Evolutionary conservation across 2,888 invertebrate genomes (phyloP).

Genomic region (Drosophila bunnanda): DNA sequence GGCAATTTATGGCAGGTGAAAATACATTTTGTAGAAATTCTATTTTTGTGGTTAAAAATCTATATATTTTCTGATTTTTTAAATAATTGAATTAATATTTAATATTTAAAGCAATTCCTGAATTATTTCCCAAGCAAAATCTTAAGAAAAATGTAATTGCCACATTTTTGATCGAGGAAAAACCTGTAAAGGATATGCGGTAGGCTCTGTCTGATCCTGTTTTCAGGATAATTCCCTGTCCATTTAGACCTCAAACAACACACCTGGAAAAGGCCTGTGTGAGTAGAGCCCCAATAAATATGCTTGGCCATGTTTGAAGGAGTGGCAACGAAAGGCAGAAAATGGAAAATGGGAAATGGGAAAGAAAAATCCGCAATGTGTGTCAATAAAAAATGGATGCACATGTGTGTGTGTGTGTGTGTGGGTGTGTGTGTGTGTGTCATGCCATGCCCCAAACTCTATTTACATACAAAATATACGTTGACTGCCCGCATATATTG

Average conservation of each 20-base stretch:
- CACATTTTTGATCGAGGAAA: no score
- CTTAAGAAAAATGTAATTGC: no score
- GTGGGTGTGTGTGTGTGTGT: slow-evolving; percentile 4
- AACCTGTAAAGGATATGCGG: no score
- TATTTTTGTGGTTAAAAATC: no score
- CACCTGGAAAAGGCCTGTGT: slow-evolving; percentile 16
- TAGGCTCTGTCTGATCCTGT: no score
- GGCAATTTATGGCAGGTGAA: background rate
- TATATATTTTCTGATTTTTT: no score
- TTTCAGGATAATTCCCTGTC: slow-evolving; percentile 21
- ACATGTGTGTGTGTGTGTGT: slow-evolving; percentile 6
- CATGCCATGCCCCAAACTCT: slow-evolving; percentile 7
- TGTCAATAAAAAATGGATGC: slow-evolving; percentile 29
- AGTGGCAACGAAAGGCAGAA: background rate
- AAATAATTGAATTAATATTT: no score
- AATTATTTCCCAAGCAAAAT: background rate
- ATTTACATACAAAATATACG: slow-evolving; percentile 23
- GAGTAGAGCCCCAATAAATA: slow-evolving; percentile 23
- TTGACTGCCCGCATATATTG: slow-evolving; percentile 66
- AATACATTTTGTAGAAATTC: no score
- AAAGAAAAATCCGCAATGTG: slow-evolving; percentile 19
- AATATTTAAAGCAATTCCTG: no score
- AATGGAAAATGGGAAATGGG: slow-evolving; percentile 5
- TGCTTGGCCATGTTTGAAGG: slow-evolving; percentile 29
- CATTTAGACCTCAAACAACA: slow-evolving; percentile 21